Evolutionary conservation across 2,888 invertebrate species (phyloP).

Genomic region (Ormyrus labotus): DNA sequence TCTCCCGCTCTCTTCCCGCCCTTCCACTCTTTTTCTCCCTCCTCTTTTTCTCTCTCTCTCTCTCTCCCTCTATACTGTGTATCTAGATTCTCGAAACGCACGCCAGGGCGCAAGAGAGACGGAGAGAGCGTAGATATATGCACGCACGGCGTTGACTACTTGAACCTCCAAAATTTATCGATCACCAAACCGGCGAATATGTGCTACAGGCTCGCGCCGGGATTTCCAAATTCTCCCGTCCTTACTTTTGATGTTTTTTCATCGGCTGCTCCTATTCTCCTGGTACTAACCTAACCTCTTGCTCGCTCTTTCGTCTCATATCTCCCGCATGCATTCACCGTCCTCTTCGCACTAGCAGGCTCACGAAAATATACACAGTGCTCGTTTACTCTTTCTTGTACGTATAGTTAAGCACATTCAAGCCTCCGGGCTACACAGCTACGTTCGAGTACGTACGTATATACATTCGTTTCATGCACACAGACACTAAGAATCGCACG

Average conservation of each 20-base stretch:
- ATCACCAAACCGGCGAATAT: conserved; percentile 48
- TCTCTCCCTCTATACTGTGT: neutral
- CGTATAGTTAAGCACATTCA: neutral
- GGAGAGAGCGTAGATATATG: conserved; percentile 5
- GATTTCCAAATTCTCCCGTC: conserved; percentile 41
- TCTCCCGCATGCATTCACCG: neutral
- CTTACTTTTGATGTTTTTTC: conserved; percentile 32
- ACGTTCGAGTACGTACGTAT: neutral
- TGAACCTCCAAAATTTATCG: conserved; percentile 59
- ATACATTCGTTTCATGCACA: neutral
- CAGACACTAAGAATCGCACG: neutral
- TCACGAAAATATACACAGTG: too few relatives aligned
- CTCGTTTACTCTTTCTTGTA: neutral
- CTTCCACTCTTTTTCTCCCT: neutral
- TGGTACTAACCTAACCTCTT: conserved; percentile 43
- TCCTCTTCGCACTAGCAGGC: conserved; percentile 2
- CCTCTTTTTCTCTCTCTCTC: conserved; percentile 11
- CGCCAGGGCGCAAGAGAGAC: neutral
- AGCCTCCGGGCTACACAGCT: too few relatives aligned
- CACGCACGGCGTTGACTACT: too few relatives aligned
- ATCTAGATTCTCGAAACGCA: neutral
- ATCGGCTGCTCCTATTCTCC: neutral
- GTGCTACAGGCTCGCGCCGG: conserved; percentile 28
- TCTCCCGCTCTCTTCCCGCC: neutral
- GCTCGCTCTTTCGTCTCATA: neutral